These are phyloP conservation scores for Schizotus pectinicornis DNA, from an alignment of 2,888 invertebrate genomes.

Conservation along the genomic window DNA sequence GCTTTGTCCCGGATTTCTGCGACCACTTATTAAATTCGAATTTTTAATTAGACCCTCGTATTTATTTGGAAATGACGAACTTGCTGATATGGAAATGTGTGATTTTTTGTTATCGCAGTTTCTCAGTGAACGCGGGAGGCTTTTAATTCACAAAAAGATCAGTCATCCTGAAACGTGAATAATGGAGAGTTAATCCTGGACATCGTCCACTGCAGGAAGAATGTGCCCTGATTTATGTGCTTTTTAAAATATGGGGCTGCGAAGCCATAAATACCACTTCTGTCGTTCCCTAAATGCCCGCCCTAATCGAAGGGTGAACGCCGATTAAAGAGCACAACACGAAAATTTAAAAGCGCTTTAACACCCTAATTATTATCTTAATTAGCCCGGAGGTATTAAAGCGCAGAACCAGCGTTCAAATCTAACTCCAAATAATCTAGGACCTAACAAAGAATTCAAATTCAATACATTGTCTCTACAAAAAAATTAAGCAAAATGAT, in stretches of 20 bases:
- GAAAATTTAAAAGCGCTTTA: constrained; percentile 3
- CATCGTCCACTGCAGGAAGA: constrained; percentile 43
- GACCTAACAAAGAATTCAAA: too few relatives aligned
- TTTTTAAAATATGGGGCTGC: constrained; percentile 47
- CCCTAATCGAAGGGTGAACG: constrained; percentile 17
- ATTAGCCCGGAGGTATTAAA: neutral
- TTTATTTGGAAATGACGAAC: constrained; percentile 8
- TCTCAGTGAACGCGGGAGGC: constrained; percentile 15
- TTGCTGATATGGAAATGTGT: neutral
- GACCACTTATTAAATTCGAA: constrained; percentile 15
- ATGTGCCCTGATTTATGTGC: constrained; percentile 48
- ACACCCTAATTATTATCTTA: neutral
- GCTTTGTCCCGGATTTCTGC: constrained; percentile 32
- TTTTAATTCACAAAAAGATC: constrained; percentile 32
- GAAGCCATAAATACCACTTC: constrained; percentile 45
- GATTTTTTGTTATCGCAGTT: constrained; percentile 26
- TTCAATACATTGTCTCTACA: too few relatives aligned
- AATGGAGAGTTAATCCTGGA: constrained; percentile 50
- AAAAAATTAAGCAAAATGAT: too few relatives aligned
- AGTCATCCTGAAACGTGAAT: constrained; percentile 39
- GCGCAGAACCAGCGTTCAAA: neutral
- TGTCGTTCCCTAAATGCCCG: constrained; percentile 32
- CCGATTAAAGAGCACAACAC: constrained; percentile 17
- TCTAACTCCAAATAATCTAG: neutral
- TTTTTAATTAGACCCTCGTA: constrained; percentile 23